Percentiles rank a stretch among this genome's conserved stretches.
Evolutionary conservation across 92 coral and sea anemone species (phyloP).

Genomic region (Muricea muricata): DNA sequence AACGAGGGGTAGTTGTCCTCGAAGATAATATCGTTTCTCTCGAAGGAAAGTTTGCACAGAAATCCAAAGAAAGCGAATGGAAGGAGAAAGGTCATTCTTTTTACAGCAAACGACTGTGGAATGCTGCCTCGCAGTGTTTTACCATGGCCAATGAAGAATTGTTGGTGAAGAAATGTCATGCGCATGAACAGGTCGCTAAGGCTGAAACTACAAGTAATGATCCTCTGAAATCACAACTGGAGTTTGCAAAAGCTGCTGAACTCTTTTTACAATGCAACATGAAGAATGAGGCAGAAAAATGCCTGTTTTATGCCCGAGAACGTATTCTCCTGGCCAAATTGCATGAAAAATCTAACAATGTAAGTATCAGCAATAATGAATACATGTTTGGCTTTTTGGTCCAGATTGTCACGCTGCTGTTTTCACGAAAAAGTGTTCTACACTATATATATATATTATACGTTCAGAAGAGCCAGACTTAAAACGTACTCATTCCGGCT

Average conservation of each 20-base stretch:
- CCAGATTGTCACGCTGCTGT: too few relatives aligned
- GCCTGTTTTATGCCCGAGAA: conserved; percentile 81
- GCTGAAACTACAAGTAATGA: conserved; percentile 72
- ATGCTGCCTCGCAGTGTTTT: conserved; percentile 82
- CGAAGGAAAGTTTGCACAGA: conserved; percentile 88
- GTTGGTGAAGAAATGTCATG: conserved; percentile 79
- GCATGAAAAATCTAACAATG: conserved; percentile 74
- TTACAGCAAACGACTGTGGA: conserved; percentile 84
- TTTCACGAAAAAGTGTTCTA: too few relatives aligned
- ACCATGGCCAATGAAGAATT: conserved; percentile 68
- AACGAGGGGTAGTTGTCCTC: conserved; percentile 77
- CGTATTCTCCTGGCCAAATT: conserved; percentile 75
- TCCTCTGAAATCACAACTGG: conserved; percentile 71
- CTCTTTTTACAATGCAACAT: conserved; percentile 81
- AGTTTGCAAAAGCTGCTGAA: conserved; percentile 78
- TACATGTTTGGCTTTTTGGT: too few relatives aligned
- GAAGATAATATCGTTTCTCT: conserved; percentile 49
- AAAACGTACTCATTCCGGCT: too few relatives aligned
- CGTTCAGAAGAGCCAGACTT: too few relatives aligned
- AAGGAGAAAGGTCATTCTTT: conserved; percentile 77
- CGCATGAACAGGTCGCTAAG: conserved; percentile 83
- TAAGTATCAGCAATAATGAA: conserved; percentile 20
- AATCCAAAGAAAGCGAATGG: conserved; percentile 82
- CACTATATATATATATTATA: too few relatives aligned
- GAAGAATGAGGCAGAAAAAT: conserved; percentile 79